Percentiles rank a stretch among this genome's conserved stretches.
Evolutionary conservation across 2,113 vertebrate species (phyloP).

Genomic region (Telmatochromis sp.): DNA sequence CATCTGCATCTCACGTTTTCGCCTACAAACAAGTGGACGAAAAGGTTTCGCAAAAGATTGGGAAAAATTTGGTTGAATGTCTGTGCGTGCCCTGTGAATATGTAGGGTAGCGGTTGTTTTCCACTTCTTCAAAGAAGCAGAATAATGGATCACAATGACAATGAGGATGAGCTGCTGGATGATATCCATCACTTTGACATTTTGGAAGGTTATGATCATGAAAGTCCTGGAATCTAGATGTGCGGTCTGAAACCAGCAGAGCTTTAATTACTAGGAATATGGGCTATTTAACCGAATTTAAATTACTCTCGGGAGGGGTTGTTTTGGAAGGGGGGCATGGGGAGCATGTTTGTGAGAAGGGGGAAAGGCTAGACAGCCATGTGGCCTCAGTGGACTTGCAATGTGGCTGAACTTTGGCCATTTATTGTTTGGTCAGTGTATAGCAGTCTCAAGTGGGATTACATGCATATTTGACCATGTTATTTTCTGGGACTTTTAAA

Average conservation of each 20-base stretch:
- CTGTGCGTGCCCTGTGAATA: not conserved
- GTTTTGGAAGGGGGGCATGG: not conserved
- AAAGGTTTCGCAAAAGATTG: not conserved
- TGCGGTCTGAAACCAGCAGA: not conserved
- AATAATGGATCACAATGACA: not conserved
- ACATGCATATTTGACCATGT: not conserved
- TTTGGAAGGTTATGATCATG: not conserved
- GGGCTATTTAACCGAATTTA: not conserved
- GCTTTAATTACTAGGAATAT: not conserved
- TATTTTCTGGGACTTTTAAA: not conserved
- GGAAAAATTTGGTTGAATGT: not conserved
- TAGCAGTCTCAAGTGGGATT: not conserved
- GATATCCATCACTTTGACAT: not conserved
- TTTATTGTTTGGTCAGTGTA: not conserved
- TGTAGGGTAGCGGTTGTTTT: not conserved
- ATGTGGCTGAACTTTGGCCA: not conserved
- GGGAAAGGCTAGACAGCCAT: not conserved
- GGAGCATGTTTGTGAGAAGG: not conserved
- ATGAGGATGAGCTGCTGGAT: not conserved
- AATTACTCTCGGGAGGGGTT: not conserved
- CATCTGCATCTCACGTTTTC: slow-evolving; percentile 13
- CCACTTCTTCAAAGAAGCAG: not conserved
- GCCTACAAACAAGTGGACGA: not conserved
- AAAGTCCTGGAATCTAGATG: not conserved
- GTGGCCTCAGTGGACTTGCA: not conserved